Conservation (phyloP, 92 coral and sea anemone species). For the Zoanthus solanderi region DNA sequence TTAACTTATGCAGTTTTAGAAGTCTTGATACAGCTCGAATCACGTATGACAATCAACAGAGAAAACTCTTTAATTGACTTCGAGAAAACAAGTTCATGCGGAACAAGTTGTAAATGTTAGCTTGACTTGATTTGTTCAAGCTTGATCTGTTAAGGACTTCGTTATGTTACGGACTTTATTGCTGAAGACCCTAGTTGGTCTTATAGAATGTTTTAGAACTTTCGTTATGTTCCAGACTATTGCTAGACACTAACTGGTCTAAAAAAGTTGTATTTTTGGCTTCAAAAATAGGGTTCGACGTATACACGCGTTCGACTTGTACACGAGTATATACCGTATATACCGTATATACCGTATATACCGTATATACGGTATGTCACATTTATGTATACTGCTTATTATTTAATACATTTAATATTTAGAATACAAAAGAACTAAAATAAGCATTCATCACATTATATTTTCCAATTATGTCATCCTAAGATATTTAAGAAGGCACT, state of each 20-base stretch:
- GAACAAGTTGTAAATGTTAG: background rate
- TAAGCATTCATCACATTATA: too few species aligned
- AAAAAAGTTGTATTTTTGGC: too few species aligned
- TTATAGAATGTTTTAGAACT: background rate
- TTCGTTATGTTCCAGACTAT: background rate
- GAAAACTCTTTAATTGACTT: slow-evolving; percentile 9
- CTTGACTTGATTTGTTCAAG: background rate
- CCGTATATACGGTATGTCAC: too few species aligned
- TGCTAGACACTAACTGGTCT: background rate
- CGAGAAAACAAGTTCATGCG: background rate
- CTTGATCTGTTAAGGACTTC: background rate
- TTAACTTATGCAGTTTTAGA: slow-evolving; percentile 10
- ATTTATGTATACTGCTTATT: too few species aligned
- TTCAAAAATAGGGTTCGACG: too few species aligned
- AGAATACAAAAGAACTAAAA: too few species aligned
- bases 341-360: too few species aligned
- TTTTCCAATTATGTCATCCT: too few species aligned
- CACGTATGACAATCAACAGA: slow-evolving; percentile 20
- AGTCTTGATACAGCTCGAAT: slow-evolving; percentile 11
- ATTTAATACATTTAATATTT: too few species aligned
- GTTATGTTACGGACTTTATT: background rate
- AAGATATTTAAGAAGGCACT: too few species aligned
- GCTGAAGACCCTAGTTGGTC: background rate
- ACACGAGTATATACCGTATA: too few species aligned
- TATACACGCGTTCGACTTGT: too few species aligned